A percentile compares a stretch with the other conserved stretches of the same genome.
Conservation (phyloP, 2,888 invertebrate species). For the Selenia dentaria region DNA sequence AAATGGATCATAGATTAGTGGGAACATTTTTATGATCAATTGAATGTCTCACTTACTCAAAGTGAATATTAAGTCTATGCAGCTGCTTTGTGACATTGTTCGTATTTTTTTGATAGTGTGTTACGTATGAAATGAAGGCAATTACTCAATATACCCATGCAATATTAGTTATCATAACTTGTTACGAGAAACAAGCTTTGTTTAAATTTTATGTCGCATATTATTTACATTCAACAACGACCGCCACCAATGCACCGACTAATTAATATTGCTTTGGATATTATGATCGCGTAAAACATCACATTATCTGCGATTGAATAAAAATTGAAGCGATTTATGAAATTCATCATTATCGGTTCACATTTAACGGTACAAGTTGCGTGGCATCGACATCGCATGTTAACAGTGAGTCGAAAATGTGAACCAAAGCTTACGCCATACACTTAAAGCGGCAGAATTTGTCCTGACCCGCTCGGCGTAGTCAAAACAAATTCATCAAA, state of each 20-base stretch:
- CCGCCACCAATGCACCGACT: constrained; percentile 70
- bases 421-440: constrained; percentile 73
- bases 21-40: too few species aligned
- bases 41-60: not conserved
- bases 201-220: constrained; percentile 38
- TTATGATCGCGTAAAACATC: constrained; percentile 61
- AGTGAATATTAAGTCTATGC: too few species aligned
- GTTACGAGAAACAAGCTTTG: constrained; percentile 47
- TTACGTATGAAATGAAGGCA: constrained; percentile 47
- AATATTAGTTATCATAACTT: constrained; percentile 73
- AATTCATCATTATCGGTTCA: constrained; percentile 58
- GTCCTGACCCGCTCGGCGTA: constrained; percentile 43
- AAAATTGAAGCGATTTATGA: constrained; percentile 62
- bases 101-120: not conserved
- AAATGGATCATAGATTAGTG: too few species aligned
- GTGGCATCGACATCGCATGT: constrained; percentile 36
- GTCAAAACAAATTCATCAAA: constrained; percentile 62
- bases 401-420: constrained; percentile 54
- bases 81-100: too few species aligned
- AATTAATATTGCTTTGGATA: constrained; percentile 80
- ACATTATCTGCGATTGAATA: constrained; percentile 69
- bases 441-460: constrained; percentile 73
- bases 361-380: constrained; percentile 48
- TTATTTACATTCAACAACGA: constrained; percentile 50
- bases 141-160: constrained; percentile 69